Conservation (phyloP, 2,797 vertebrate species). For the Typhlichthys subterraneus region DNA sequence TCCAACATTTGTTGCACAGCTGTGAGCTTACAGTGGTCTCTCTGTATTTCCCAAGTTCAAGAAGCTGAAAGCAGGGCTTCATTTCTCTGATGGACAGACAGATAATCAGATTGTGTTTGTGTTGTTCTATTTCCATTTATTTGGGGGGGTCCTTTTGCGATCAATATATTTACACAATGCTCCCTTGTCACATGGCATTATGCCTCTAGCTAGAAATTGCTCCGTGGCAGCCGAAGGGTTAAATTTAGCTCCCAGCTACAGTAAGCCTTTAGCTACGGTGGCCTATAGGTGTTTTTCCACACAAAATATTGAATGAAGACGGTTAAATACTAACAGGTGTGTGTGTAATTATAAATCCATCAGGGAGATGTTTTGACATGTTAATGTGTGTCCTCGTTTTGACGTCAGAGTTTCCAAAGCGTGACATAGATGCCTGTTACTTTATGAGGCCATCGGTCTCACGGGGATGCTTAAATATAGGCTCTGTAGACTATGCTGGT, state of each 20-base stretch:
- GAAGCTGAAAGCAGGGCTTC: neutral
- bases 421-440: too few relatives aligned
- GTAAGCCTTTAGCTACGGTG: neutral
- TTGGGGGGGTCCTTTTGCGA: too few relatives aligned
- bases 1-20: neutral
- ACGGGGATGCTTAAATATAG: too few relatives aligned
- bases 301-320: neutral
- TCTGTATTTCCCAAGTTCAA: neutral
- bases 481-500: constrained; percentile 47
- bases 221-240: neutral
- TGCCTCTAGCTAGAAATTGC: neutral
- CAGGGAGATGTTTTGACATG: neutral
- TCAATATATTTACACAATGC: neutral
- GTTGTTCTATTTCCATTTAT: constrained; percentile 1
- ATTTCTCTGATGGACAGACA: neutral
- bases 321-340: neutral
- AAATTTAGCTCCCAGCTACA: neutral
- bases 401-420: too few relatives aligned
- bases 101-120: neutral
- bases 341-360: neutral
- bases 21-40: neutral
- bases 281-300: neutral
- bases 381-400: too few relatives aligned
- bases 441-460: too few relatives aligned
- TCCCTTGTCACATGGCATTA: neutral